These are phyloP conservation scores for Botrylloides violaceus DNA, from an alignment of 23 tunicate species.

Conservation along the genomic window DNA sequence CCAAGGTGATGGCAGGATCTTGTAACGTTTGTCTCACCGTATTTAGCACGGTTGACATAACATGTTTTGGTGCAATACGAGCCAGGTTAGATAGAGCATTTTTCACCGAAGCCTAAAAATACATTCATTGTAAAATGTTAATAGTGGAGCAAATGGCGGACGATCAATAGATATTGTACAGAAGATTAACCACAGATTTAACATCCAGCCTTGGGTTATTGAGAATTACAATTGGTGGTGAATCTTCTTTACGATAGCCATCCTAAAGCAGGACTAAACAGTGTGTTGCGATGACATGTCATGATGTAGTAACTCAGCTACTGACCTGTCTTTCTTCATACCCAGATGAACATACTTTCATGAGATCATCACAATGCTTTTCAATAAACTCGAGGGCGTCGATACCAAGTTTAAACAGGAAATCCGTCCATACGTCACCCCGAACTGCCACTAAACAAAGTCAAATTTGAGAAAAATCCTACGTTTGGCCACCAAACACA, in stretches of 20 bases:
- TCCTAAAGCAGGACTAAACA: too few relatives aligned
- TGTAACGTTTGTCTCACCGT: conserved; percentile 7
- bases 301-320: too few relatives aligned
- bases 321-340: not conserved
- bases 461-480: not conserved
- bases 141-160: too few relatives aligned
- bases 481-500: not conserved
- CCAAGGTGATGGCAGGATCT: conserved; percentile 1
- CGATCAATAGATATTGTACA: too few relatives aligned
- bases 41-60: conserved; percentile 37
- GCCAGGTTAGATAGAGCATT: conserved; percentile 36
- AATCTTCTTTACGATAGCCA: too few relatives aligned
- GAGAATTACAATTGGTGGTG: too few relatives aligned
- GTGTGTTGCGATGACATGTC: too few relatives aligned
- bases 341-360: not conserved
- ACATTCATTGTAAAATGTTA: too few relatives aligned
- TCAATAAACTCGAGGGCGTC: conserved; percentile 30
- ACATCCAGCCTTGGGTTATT: too few relatives aligned
- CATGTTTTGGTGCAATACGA: conserved; percentile 37
- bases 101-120: not conserved
- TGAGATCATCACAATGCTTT: conserved; percentile 7
- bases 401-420: conserved; percentile 24
- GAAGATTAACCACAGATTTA: too few relatives aligned
- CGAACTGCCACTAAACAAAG: conserved; percentile 24
- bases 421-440: conserved; percentile 34